Conservation (phyloP, 2,113 vertebrate species). For the Collichthys lucidus region DNA sequence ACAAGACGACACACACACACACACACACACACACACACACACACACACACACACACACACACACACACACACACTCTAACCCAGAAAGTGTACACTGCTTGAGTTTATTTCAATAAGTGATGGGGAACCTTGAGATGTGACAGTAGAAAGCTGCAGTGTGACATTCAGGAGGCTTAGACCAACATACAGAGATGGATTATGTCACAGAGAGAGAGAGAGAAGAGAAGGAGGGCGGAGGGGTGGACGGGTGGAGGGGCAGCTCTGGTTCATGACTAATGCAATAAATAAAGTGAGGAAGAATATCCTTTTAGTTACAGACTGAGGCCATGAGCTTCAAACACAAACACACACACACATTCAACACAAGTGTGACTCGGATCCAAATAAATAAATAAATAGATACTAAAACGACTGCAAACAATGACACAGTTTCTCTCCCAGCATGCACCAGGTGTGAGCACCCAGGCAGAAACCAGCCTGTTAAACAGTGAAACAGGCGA, state of each 20-base stretch:
- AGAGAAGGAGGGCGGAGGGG: no score
- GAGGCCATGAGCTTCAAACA: neutral
- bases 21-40: neutral
- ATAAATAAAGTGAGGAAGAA: constrained; percentile 30
- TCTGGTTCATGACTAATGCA: constrained; percentile 29
- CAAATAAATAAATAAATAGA: neutral
- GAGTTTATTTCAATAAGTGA: constrained; percentile 27
- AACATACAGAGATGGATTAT: constrained; percentile 30
- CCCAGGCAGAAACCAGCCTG: neutral
- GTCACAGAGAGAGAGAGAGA: neutral
- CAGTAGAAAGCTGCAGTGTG: constrained; percentile 31
- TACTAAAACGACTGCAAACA: neutral
- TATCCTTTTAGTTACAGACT: constrained; percentile 28
- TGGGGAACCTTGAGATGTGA: constrained; percentile 37
- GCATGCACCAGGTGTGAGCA: neutral
- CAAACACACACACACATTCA: neutral
- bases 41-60: neutral
- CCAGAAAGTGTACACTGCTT: neutral
- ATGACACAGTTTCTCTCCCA: neutral
- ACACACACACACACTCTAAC: neutral
- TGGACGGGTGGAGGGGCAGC: neutral
- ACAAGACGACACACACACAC: neutral
- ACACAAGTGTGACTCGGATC: neutral
- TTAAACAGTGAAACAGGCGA: neutral
- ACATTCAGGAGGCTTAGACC: constrained; percentile 33